Evolutionary conservation across 1,140 invertebrate species (phyloP), one percentile per base, ranked within the genome.

Genomic region (Cotesia chilonis): DNA sequence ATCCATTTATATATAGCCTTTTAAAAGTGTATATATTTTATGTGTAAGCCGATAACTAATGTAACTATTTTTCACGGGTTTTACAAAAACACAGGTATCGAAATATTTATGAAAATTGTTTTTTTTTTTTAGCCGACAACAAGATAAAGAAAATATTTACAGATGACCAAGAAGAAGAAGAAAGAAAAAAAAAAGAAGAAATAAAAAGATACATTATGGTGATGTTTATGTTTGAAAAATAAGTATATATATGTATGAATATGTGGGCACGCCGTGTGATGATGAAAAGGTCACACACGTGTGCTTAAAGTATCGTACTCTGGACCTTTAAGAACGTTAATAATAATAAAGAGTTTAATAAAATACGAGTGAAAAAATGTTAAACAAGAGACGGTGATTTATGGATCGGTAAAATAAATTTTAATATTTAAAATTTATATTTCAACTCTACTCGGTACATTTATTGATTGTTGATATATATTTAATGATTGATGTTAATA

Each of bases 41-140:
- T 47, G 41, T 47, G 10, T 47, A 47, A 47, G 41, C 6, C 41
- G 41, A 47, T 47, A 47, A 47, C 41, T 47, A 47, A 47, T 47
- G 41, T 47, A 65, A 68, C 52, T 68, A 68, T 68, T 68, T 68
- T 68, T 68, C 66, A 55, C 28, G 28, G n/a, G 41, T 51, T 28
- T 35, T 9, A 68, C 41, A 47, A 47, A 47, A 47, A 47, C 41
- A 59, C 20, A 9, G 4, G 7, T 17, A 28, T 20, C 20, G 17
- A 54, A 37, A 63, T 63, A 38, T 37, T 63, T 63, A 63, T 37
- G 60, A 12, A 63, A 37, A 63, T 36, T 68, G 4, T 35, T 55
- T n/a, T 12, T 54, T 68, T 55, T 36, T 54, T 68, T 55, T 36
- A 7, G 36, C 51, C 64, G 36, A 52, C 64, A 66, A 28, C 17